phyloP scores from a whole-genome alignment of 30 jellyfish, hydroid and myxozoan genomes.

The Euphysa ruthae region DNA sequence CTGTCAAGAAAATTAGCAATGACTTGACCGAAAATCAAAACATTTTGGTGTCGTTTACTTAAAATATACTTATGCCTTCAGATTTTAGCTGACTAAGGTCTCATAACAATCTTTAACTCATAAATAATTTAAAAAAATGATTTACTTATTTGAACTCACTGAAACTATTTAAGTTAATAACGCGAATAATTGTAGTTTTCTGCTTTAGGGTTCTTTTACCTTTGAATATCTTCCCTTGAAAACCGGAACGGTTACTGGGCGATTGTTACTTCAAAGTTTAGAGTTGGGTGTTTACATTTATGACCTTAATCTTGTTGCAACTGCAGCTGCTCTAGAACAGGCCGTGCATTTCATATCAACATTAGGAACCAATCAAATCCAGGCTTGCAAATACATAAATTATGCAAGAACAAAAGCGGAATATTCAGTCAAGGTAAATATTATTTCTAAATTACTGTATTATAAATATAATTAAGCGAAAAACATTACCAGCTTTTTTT shows the following conservation, averaged over 20 bases:
- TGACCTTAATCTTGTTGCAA: slow-evolving; percentile 75
- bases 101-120: too few species aligned
- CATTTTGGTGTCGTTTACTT: too few species aligned
- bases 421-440: slow-evolving; percentile 71
- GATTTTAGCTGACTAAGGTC: too few species aligned
- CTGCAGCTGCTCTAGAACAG: slow-evolving; percentile 80
- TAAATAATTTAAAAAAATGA: too few species aligned
- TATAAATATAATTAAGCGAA: too few species aligned
- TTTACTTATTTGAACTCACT: too few species aligned
- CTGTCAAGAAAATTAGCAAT: too few species aligned
- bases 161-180: too few species aligned
- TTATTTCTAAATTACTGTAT: too few species aligned
- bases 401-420: slow-evolving; percentile 80
- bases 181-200: not conserved
- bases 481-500: too few species aligned
- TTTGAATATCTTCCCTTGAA: slow-evolving; percentile 90
- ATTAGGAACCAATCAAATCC: slow-evolving; percentile 85
- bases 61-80: too few species aligned
- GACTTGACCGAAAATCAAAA: too few species aligned
- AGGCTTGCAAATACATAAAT: slow-evolving; percentile 61
- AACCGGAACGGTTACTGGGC: slow-evolving; percentile 61
- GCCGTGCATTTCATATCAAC: slow-evolving; percentile 82
- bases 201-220: slow-evolving; percentile 62
- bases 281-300: slow-evolving; percentile 87
- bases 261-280: slow-evolving; percentile 73